A percentile compares a stretch with the other conserved stretches of the same genome.
phyloP scores from a whole-genome alignment of 92 coral and sea anemone genomes.

The Phymanthus crucifer region DNA sequence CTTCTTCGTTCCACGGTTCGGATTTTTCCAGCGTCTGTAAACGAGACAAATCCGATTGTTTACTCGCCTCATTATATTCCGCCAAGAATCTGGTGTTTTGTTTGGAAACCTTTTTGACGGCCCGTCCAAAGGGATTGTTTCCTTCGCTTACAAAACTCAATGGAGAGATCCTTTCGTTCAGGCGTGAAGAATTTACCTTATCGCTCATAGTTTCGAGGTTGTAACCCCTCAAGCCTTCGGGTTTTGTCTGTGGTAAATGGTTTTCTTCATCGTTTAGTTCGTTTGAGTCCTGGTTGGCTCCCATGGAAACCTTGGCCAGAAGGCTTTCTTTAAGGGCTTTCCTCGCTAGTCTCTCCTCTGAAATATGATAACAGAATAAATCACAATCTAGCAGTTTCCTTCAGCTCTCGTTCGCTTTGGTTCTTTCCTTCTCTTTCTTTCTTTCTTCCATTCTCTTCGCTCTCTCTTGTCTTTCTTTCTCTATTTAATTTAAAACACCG shows the following conservation, averaged over 20 bases:
- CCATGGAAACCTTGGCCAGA: conserved; percentile 7
- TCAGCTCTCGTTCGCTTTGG: neutral
- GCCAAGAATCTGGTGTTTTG: conserved; percentile 21
- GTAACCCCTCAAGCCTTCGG: neutral
- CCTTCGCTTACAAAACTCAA: conserved; percentile 28
- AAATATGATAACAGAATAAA: neutral
- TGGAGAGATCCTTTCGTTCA: conserved; percentile 12
- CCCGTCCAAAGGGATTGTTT: conserved; percentile 28
- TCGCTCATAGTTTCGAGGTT: conserved; percentile 14
- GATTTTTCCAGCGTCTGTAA: conserved; percentile 1
- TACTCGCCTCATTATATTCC: conserved; percentile 18
- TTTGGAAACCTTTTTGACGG: conserved; percentile 32
- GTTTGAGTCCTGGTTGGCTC: neutral
- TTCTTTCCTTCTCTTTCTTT: neutral
- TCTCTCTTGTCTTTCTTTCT: too few relatives aligned
- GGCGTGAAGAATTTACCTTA: neutral
- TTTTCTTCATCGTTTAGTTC: conserved; percentile 2
- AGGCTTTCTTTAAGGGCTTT: conserved; percentile 10
- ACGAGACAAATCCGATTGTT: neutral
- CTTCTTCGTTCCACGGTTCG: neutral
- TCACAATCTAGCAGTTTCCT: neutral
- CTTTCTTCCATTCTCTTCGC: too few relatives aligned
- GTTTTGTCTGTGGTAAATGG: conserved; percentile 5
- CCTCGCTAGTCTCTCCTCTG: conserved; percentile 27
- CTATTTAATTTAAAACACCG: too few relatives aligned